Evolutionary conservation across 2,797 vertebrate species (phyloP).

Genomic region (Syngnathus rostellatus): DNA sequence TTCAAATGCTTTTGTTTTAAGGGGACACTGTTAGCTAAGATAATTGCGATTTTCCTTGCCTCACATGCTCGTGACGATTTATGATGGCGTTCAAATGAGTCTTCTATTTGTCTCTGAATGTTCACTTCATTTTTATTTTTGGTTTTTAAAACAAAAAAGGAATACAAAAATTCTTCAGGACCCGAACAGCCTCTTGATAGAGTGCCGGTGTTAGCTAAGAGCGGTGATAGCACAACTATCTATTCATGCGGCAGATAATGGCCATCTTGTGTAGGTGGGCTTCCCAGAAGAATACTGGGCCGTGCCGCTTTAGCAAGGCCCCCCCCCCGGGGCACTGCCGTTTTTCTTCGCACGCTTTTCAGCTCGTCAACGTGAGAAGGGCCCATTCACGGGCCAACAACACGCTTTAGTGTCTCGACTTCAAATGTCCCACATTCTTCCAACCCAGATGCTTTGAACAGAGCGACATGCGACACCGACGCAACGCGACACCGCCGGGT

Average conservation of each 20-base stretch:
- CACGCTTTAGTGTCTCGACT: conserved; percentile 72
- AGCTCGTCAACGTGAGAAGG: conserved; percentile 70
- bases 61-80: background rate
- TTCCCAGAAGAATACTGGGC: conserved; percentile 54
- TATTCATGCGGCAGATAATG: conserved; percentile 62
- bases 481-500: conserved; percentile 63
- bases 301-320: conserved; percentile 58
- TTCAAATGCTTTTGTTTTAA: background rate
- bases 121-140: background rate
- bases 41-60: background rate
- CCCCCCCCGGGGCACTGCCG: conserved; percentile 64
- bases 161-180: no score
- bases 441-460: conserved; percentile 63
- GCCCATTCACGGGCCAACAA: conserved; percentile 71
- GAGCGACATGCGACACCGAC: conserved; percentile 62
- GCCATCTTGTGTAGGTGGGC: conserved; percentile 61
- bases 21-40: background rate
- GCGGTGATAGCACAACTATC: conserved; percentile 30
- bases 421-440: conserved; percentile 77
- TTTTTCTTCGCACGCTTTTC: conserved; percentile 73
- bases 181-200: background rate
- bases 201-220: background rate
- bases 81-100: no score
- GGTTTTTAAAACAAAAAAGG: no score
- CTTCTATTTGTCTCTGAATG: no score